These are phyloP conservation scores for Morpho helenor DNA, from an alignment of 2,888 invertebrate species.

Conservation along the genomic window DNA sequence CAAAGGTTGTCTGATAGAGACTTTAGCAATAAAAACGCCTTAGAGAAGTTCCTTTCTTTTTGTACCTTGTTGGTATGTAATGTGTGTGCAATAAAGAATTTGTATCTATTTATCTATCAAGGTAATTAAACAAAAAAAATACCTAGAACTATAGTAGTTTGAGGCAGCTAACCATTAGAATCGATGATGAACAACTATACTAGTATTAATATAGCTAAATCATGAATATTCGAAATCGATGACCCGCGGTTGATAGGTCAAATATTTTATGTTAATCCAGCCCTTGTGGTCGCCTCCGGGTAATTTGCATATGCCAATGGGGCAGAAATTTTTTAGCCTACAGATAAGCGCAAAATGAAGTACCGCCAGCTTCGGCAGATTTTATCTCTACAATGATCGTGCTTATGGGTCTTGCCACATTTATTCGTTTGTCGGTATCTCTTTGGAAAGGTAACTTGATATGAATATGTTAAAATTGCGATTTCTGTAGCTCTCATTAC, in stretches of 20 bases:
- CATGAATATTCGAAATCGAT: constrained; percentile 30
- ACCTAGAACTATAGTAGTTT: too few relatives aligned
- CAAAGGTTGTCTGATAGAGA: too few relatives aligned
- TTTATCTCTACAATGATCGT: constrained; percentile 11
- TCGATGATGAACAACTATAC: too few relatives aligned
- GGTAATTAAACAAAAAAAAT: too few relatives aligned
- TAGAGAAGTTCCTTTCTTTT: too few relatives aligned
- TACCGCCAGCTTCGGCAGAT: constrained; percentile 21
- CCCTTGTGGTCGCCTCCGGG: constrained; percentile 31
- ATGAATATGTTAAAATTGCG: too few relatives aligned
- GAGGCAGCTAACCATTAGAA: too few relatives aligned
- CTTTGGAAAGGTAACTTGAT: neutral
- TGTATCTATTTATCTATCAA: too few relatives aligned
- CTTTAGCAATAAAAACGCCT: too few relatives aligned
- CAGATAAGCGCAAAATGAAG: constrained; percentile 39
- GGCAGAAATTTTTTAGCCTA: constrained; percentile 34
- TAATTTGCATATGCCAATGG: constrained; percentile 37
- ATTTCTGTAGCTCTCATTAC: too few relatives aligned
- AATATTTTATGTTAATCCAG: constrained; percentile 36
- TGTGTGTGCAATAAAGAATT: too few relatives aligned
- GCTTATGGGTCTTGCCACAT: neutral
- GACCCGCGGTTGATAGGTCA: constrained; percentile 31
- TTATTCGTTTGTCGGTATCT: neutral
- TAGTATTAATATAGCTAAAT: constrained; percentile 16
- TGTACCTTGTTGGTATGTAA: too few relatives aligned